Conservation (phyloP, 1,140 invertebrate species). For the Drosophila tani region DNA sequence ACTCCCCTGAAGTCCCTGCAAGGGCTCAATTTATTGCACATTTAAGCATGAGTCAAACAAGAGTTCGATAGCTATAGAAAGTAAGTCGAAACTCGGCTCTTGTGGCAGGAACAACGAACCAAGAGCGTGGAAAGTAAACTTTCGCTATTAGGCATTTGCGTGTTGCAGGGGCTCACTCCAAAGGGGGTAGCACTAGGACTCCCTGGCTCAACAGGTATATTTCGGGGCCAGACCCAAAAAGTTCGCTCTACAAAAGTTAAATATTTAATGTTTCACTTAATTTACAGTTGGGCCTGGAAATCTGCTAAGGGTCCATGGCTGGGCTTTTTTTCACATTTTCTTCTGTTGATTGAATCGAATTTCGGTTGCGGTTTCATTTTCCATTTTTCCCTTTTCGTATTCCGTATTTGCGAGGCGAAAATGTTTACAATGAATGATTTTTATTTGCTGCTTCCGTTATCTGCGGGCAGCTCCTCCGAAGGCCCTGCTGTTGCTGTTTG, state of each 20-base stretch:
- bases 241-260: conserved; percentile 27
- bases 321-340: conserved; percentile 12
- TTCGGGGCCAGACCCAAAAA: conserved; percentile 1
- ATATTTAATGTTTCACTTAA: conserved; percentile 62
- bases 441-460: conserved; percentile 75
- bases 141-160: conserved; percentile 58
- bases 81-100: conserved; percentile 49
- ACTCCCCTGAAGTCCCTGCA: not conserved
- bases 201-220: conserved; percentile 21
- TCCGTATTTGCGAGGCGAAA: conserved; percentile 21
- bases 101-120: conserved; percentile 45
- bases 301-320: conserved; percentile 1
- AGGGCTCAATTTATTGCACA: conserved; percentile 76
- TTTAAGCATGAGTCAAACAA: conserved; percentile 70
- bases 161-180: conserved; percentile 36
- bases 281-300: conserved; percentile 31
- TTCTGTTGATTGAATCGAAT: conserved; percentile 56
- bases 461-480: conserved; percentile 56
- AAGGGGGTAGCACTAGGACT: conserved; percentile 1
- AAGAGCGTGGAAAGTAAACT: conserved; percentile 41
- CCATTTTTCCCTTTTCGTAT: conserved; percentile 28
- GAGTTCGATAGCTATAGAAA: conserved; percentile 65
- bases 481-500: conserved; percentile 52
- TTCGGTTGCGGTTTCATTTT: conserved; percentile 44
- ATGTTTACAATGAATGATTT: conserved; percentile 81